phyloP scores from a whole-genome alignment of 2,797 vertebrate species.

The Poecile montanus region DNA sequence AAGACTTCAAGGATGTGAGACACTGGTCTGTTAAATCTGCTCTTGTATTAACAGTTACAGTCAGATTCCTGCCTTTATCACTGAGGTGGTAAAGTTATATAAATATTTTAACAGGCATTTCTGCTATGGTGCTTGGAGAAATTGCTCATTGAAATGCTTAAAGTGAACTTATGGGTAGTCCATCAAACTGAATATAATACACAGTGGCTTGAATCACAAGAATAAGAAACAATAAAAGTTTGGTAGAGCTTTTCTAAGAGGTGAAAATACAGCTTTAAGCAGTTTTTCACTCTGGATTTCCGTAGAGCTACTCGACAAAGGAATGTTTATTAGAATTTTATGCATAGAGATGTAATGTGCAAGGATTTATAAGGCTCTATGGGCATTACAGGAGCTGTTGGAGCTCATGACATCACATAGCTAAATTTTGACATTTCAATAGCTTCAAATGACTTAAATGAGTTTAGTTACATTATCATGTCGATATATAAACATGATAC shows the following conservation, averaged over 20 bases:
- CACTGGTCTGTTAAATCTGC: not conserved
- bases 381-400: not conserved
- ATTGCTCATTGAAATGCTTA: conserved; percentile 3
- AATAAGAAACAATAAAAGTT: not conserved
- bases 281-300: not conserved
- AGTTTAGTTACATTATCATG: not conserved
- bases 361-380: not conserved
- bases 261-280: not conserved
- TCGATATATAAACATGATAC: fast-evolving
- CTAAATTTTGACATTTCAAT: not conserved
- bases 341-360: not conserved
- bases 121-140: not conserved
- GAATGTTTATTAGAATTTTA: not conserved
- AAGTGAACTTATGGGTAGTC: not conserved
- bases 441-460: not conserved
- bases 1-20: not conserved
- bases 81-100: not conserved
- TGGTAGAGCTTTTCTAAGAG: not conserved
- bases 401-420: not conserved
- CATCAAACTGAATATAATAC: not conserved
- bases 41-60: not conserved
- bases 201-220: not conserved
- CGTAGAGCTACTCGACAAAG: not conserved
- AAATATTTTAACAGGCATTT: conserved; percentile 57
- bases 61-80: not conserved